phyloP scores from a whole-genome alignment of 2,888 invertebrate species.

The Hesperia comma region DNA sequence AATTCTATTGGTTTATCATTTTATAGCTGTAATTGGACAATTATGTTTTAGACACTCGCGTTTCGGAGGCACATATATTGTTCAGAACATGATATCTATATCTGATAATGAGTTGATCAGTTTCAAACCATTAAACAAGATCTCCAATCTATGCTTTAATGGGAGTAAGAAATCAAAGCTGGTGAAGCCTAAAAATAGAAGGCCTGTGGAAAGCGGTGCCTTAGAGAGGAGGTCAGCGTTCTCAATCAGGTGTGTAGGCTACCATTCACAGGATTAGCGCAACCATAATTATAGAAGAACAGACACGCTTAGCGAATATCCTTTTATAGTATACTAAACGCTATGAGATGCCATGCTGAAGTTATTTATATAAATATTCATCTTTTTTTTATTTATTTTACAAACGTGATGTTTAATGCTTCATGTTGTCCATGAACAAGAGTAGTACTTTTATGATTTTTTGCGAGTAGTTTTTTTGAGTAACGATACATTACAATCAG shows the following conservation, averaged over 20 bases:
- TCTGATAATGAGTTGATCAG: conserved; percentile 94
- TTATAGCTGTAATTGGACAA: background rate
- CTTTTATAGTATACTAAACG: background rate
- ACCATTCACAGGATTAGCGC: background rate
- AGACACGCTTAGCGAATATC: background rate
- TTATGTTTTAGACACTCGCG: conserved; percentile 91
- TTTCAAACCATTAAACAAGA: conserved; percentile 92
- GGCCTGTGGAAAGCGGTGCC: conserved; percentile 86
- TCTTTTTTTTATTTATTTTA: no score
- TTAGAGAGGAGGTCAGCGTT: conserved; percentile 92
- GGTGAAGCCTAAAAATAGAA: conserved; percentile 89
- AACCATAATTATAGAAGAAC: background rate
- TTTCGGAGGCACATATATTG: conserved; percentile 96
- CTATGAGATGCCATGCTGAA: no score
- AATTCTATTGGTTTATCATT: conserved; percentile 5
- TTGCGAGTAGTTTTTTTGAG: no score
- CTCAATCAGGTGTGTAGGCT: conserved; percentile 85
- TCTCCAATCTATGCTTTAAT: conserved; percentile 91
- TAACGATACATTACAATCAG: no score
- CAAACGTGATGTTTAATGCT: no score
- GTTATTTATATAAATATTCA: no score
- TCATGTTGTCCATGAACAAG: no score
- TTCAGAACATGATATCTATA: conserved; percentile 97
- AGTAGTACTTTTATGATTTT: no score
- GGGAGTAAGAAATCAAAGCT: conserved; percentile 82